phyloP scores from a whole-genome alignment of 2,797 vertebrate species.

The Natrix natrix region DNA sequence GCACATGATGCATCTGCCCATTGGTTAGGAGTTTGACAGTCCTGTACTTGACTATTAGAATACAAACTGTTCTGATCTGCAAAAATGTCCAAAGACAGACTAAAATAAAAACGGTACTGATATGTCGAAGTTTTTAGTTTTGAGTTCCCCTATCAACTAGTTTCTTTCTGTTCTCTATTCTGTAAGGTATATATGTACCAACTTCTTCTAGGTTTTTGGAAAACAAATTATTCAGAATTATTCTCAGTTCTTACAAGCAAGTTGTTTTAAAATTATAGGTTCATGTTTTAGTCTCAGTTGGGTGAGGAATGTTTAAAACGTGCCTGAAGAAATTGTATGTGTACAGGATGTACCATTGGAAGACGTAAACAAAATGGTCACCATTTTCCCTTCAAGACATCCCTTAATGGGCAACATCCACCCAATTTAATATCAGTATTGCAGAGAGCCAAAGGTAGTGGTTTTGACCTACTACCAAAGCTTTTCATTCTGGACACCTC shows the following conservation, averaged over 20 bases:
- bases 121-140: not conserved
- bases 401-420: constrained; percentile 13
- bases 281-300: not conserved
- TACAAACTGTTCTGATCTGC: not conserved
- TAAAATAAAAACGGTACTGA: not conserved
- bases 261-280: not conserved
- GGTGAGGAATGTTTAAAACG: not conserved
- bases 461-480: constrained; percentile 53
- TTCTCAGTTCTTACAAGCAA: not conserved
- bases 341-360: not conserved
- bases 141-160: not conserved
- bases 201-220: not conserved
- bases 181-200: not conserved
- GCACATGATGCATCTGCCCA: too few species aligned
- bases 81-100: not conserved
- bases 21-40: too few species aligned
- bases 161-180: not conserved
- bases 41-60: not conserved
- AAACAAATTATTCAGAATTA: not conserved
- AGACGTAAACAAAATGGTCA: not conserved
- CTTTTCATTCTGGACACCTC: constrained; percentile 64
- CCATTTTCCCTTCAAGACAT: not conserved
- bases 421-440: constrained; percentile 20
- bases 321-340: not conserved
- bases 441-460: constrained; percentile 53